Percentiles rank a stretch among this genome's conserved stretches.
These are phyloP conservation scores for Pomatorhinus ruficollis DNA, from an alignment of 2,113 vertebrate genomes.

Conservation along the genomic window DNA sequence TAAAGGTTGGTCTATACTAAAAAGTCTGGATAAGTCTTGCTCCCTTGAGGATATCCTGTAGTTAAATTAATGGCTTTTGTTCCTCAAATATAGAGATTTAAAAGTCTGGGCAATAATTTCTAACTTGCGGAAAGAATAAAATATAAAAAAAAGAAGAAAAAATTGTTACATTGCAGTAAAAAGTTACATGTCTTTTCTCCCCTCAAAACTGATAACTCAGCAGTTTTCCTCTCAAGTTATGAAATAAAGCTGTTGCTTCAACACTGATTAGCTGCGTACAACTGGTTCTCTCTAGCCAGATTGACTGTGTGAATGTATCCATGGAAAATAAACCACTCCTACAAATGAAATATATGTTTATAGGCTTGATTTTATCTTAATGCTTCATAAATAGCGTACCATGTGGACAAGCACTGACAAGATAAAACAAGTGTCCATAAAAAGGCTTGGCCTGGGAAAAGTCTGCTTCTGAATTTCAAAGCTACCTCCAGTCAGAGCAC, in stretches of 20 bases:
- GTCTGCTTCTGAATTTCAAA: slow-evolving; percentile 12
- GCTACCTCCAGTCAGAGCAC: not conserved
- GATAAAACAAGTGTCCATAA: slow-evolving; percentile 34
- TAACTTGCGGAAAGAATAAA: not conserved
- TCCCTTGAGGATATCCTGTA: not conserved
- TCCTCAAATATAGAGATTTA: not conserved
- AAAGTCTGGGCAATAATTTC: not conserved
- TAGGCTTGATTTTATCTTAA: slow-evolving; percentile 56
- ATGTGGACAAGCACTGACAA: slow-evolving; percentile 30
- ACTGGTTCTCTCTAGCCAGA: not conserved
- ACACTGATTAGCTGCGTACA: not conserved
- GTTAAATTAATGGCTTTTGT: not conserved
- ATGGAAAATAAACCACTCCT: slow-evolving; percentile 28
- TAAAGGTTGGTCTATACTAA: not conserved
- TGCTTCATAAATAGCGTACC: not conserved
- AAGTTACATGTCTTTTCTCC: not conserved
- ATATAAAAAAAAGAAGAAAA: not conserved
- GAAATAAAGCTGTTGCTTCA: not conserved
- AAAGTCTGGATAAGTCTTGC: not conserved
- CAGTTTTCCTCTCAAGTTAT: not conserved
- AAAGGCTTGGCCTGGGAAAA: slow-evolving; percentile 42
- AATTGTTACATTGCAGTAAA: not conserved
- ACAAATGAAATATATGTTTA: slow-evolving; percentile 15
- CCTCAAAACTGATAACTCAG: not conserved
- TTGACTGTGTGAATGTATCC: not conserved